Evolutionary conservation across 2,888 invertebrate species (phyloP), one percentile per base, ranked within the genome.

Genomic region (Neuroscelio doddi): DNA sequence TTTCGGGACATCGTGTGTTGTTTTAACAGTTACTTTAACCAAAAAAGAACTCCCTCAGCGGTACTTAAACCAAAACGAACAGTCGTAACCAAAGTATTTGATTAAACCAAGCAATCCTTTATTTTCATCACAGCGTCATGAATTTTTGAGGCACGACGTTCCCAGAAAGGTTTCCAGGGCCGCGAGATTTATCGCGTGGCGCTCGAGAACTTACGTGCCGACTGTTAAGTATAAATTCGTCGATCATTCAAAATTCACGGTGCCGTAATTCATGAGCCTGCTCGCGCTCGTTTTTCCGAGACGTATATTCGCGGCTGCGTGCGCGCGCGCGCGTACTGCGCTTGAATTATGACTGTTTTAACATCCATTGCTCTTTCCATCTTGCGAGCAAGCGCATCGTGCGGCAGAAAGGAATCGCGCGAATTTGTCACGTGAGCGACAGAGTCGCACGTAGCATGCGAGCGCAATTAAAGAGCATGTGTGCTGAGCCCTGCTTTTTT

Each of bases 291-390:
- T 15, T 14, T 32, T 30, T 34, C 36, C 42, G 24, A 8, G 45
- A 21, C 27, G 27, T n/a, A 16, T 30, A 17, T 29, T 21, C 21
- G 17, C 10, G 17, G 1, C n/a, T 47, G 30, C 24, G 10, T 15
- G 36, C 39, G 39, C 17, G 15, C 38, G 21, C 39, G 32, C 32
- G n/a, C n/a, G 27, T 15, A 16, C 36, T 3, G 39, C 39, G 17
- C 30, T 50, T 56, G 32, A 56, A 41, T 56, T 56, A 56, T 47
- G 32, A 15, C 56, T 44, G 41, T 47, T 56, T 56, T 53, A 53
- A 53, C 45, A 44, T 21, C 44, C 44, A 36, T 53, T 36, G 46
- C 38, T 39, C 42, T 46, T 39, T 46, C 30, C 30, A 10, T 29
- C 26, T 15, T 16, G 30, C 12, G 38, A 14, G 21, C 21, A 39